A percentile compares a stretch with the other conserved stretches of the same genome.
Evolutionary conservation across 2,113 vertebrate genomes (phyloP).

Genomic region (Piprites chloris): DNA sequence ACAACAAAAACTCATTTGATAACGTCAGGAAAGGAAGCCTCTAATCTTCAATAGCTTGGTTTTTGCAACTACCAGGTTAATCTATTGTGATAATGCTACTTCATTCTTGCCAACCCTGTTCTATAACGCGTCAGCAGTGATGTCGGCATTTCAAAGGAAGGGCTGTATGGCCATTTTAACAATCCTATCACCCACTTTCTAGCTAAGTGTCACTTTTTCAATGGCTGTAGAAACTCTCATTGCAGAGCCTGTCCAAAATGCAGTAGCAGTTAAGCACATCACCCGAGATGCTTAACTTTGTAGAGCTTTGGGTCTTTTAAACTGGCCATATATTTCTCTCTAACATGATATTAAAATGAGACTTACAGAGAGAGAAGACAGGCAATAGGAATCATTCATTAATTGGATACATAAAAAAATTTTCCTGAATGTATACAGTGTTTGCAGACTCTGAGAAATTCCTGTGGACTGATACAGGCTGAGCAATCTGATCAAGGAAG

Average conservation of each 20-base stretch:
- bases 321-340: neutral
- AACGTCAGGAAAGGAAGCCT: neutral
- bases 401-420: neutral
- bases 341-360: neutral
- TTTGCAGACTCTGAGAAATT: neutral
- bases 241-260: neutral
- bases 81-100: neutral
- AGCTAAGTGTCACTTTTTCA: neutral
- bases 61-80: neutral
- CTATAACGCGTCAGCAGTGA: neutral
- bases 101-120: neutral
- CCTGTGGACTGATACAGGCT: neutral
- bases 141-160: neutral
- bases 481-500: neutral
- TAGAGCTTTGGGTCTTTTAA: neutral
- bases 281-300: neutral
- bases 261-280: neutral
- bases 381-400: neutral
- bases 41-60: neutral
- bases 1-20: neutral
- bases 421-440: neutral
- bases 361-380: fast-evolving
- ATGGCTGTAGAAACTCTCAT: neutral
- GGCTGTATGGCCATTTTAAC: neutral
- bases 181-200: neutral